Evolutionary conservation across 2,797 vertebrate genomes (phyloP), one percentile per base, ranked within the genome.

Genomic region (Chanos chanos): DNA sequence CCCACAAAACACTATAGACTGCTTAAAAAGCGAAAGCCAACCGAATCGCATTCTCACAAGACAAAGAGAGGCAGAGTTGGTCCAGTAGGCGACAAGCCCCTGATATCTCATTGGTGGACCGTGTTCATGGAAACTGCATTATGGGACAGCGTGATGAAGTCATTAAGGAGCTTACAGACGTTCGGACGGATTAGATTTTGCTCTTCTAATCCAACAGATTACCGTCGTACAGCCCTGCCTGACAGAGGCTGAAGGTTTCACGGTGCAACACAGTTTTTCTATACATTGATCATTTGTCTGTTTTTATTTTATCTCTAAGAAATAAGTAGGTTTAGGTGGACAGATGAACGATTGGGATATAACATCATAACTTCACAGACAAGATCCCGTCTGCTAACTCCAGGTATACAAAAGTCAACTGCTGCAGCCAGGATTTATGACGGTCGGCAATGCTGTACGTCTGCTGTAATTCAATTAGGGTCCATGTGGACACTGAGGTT

Each of bases 121-220:
- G 73, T 54, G 70, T 78, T 78, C 70, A 82, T 81, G 79, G 80
- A 84, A 80, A 79, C 75, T 68, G 72, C 48, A 53, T 83, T 83
- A 76, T 82, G 70, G 77, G 75, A 71, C 77, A 77, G 74, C 49
- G 68, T 69, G 53, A 82, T 85, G 83, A 84, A 85, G 86, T 87
- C 85, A 87, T 86, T 90, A 89, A 91, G 89, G 83, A 87, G 86
- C 83, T 90, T 90, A 89, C 80, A 85, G 81, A 83, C 85, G 62
- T 84, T 81, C 79, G 77, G 76, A 63, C 81, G 87, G 89, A 89
- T 89, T 87, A 86, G 88, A 85, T 83, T 87, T 86, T 88, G 83
- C 81, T 87, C 79, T 81, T 85, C 83, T 90, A 91, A 90, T 90
- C 88, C 85, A 61, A 24, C 75, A 88, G 89, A 89, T 91, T 89